These are phyloP conservation scores for Stenodema calcarata DNA, from an alignment of 2,888 invertebrate species.

Conservation along the genomic window DNA sequence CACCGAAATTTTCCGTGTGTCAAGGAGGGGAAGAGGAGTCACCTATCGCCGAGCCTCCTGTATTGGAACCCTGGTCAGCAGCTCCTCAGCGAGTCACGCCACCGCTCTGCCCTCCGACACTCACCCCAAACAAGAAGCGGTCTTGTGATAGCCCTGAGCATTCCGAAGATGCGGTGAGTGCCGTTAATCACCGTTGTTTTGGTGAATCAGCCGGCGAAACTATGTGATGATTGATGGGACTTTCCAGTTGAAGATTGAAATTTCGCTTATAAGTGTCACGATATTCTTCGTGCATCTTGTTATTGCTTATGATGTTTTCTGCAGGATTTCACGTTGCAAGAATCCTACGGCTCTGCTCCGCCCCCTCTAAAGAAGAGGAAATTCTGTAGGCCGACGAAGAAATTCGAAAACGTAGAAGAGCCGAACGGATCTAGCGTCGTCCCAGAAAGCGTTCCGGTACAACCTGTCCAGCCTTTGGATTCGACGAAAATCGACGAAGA, in stretches of 20 bases:
- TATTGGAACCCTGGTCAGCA: conserved; percentile 56
- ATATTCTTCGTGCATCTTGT: too few relatives aligned
- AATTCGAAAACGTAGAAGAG: conserved; percentile 61
- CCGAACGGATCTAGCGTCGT: neutral
- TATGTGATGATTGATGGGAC: too few relatives aligned
- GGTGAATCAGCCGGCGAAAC: neutral
- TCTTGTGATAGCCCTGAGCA: conserved; percentile 22
- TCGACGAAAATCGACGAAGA: neutral
- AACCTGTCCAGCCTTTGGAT: neutral
- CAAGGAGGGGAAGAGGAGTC: conserved; percentile 18
- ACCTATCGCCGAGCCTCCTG: conserved; percentile 53
- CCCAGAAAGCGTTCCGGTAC: neutral
- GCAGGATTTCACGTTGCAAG: neutral
- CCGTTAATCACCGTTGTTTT: neutral
- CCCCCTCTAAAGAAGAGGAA: conserved; percentile 75
- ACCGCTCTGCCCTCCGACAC: conserved; percentile 53
- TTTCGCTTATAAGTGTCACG: too few relatives aligned
- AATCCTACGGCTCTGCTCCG: neutral
- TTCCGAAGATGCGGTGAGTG: neutral
- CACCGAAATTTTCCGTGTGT: neutral
- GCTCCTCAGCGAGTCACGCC: conserved; percentile 36
- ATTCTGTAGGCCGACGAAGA: conserved; percentile 80
- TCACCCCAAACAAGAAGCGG: conserved; percentile 56
- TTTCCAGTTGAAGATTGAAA: neutral
- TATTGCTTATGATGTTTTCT: neutral